Evolutionary conservation across 2,888 invertebrate genomes (phyloP).

Genomic region (Ditula angustiorana): DNA sequence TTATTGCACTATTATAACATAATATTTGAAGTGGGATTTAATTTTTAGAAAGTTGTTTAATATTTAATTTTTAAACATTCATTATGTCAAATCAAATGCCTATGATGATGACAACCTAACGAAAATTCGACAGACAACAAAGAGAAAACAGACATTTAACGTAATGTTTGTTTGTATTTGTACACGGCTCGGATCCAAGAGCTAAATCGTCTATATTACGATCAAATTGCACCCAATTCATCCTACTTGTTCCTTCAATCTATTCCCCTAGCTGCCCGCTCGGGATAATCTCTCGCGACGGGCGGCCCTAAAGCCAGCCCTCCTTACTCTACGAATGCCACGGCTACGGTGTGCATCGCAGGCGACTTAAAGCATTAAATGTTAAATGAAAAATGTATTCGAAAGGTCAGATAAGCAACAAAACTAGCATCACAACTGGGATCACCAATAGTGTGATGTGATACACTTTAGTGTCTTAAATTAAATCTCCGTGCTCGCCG

Average conservation of each 20-base stretch:
- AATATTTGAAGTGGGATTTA: too few relatives aligned
- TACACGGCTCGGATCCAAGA: conserved; percentile 13
- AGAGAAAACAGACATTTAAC: too few relatives aligned
- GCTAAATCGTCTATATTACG: conserved; percentile 19
- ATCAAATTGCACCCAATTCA: conserved; percentile 28
- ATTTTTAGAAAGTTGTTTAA: too few relatives aligned
- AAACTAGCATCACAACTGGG: neutral
- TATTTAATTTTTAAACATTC: too few relatives aligned
- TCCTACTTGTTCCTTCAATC: conserved; percentile 31
- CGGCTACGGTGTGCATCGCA: conserved; percentile 14
- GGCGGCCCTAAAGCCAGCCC: conserved; percentile 25
- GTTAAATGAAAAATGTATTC: conserved; percentile 11
- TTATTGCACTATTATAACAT: too few relatives aligned
- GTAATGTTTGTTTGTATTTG: conserved; percentile 15
- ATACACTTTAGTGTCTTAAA: neutral
- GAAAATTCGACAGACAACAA: too few relatives aligned
- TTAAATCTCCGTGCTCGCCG: neutral
- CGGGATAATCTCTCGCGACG: conserved; percentile 33
- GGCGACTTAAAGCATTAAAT: conserved; percentile 30
- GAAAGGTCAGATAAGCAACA: neutral
- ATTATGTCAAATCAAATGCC: too few relatives aligned
- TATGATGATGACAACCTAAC: too few relatives aligned
- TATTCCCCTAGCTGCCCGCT: conserved; percentile 34
- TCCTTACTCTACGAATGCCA: conserved; percentile 36
- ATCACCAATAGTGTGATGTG: neutral